Base-by-base conservation (phyloP, 92 coral and sea anemone genomes). In the Umimayanthus kanabou region DNA sequence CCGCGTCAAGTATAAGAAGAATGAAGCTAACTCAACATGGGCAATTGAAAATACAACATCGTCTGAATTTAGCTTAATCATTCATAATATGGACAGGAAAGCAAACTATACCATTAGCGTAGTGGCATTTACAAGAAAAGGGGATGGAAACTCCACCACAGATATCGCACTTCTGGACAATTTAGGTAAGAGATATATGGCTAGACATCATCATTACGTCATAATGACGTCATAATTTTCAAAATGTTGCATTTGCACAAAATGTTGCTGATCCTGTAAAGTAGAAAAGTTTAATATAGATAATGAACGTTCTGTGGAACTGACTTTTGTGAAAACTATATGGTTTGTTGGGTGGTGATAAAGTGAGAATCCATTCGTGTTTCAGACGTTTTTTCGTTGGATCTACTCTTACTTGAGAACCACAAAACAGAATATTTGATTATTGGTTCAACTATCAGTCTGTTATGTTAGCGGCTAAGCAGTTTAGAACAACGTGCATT, bases 41-140 rank as follows among this genome's bases (percentile, higher is more conserved):
- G 80, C 81, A 45, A 39, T 71, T 2, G 91, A 80, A 69, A 93
- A 87, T 89, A 75, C 90, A 0, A 87, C 90, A 39, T 81, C 90
- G 9, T 80, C 88, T n/a, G 80, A 85, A 26, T 25, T 43, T 20
- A 73, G 64, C 72, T 84, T 82, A 20, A 81, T 85, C 61, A 87
- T 95, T 67, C 55, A 76, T 58, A 88, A 93, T 39, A 85, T 95
- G 92, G 87, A 88, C 18, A 33, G 79, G 47, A 89, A 90, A 73
- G 93, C 92, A 9, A 95, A 95, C 79, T 95, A 95, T 74, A 93
- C 93, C 39, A 73, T 95, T 39, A 77, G 75, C 23, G 88, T 95
- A 49, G 22, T 89, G 3, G 98, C 98, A 0, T 95, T 93, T 76
- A 95, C 98, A 37, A 85, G 91, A 47, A 93, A 77, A 80, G 98